phyloP scores from a whole-genome alignment of 2,113 vertebrate genomes.

The Morphnarchus princeps region DNA sequence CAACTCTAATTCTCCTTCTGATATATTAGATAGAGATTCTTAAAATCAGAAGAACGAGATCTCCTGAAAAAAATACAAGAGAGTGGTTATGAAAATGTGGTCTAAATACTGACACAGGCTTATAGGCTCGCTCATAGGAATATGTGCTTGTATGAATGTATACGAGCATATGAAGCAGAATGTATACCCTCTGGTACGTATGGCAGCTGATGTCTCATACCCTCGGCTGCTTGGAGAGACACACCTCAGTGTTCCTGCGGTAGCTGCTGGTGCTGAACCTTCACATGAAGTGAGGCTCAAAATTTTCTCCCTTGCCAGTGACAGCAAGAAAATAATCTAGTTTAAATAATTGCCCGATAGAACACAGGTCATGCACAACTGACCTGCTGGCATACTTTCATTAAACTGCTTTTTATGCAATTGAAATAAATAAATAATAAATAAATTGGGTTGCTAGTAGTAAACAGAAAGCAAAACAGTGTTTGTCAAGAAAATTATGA shows the following conservation, averaged over 20 bases:
- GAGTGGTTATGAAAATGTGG: not conserved
- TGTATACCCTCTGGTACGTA: not conserved
- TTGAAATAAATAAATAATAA: not conserved
- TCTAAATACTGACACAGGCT: not conserved
- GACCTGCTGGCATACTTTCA: not conserved
- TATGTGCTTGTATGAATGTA: accelerated
- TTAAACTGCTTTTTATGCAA: not conserved
- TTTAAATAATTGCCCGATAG: not conserved
- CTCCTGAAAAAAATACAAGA: not conserved
- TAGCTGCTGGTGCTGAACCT: not conserved
- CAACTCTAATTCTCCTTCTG: not conserved
- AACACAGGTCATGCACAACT: not conserved
- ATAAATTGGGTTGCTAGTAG: not conserved
- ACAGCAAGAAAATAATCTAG: not conserved
- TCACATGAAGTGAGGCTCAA: not conserved
- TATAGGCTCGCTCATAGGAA: too few species aligned
- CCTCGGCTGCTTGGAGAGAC: not conserved
- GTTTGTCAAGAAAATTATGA: not conserved
- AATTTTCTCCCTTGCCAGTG: not conserved
- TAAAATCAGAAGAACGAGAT: not conserved
- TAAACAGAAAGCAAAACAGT: not conserved
- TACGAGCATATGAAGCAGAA: not conserved
- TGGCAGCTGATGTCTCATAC: not conserved
- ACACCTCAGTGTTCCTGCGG: accelerated
- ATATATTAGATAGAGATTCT: not conserved